Base-by-base conservation (phyloP, 2,888 invertebrate genomes). In the Leucania comma region DNA sequence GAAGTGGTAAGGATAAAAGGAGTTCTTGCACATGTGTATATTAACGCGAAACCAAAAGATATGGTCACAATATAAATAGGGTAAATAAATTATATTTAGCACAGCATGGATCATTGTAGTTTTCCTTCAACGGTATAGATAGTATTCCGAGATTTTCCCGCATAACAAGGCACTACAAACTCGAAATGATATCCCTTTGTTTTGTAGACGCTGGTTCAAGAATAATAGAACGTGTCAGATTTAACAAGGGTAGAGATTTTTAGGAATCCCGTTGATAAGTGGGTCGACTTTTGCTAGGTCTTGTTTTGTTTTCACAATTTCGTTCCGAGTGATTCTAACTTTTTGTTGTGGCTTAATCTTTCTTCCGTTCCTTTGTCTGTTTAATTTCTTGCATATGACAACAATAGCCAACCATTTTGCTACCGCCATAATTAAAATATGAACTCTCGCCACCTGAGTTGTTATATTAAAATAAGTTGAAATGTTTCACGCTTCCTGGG, bases 161-260 rank as follows among this genome's bases (percentile, higher is more conserved):
- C 38, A 58, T 51, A 67, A 73, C 32, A 48, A 59, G 38, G 12
- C 22, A 58, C 48, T 46, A 48, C 38, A 53, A 53, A 12, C 38
- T 50, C n/a, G 35, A 42, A 72, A 68, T 68, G 54, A 68, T 72
- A 68, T 66, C 68, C 66, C 63, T 68, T 72, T 78, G 61, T 74
- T 72, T 68, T 63, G 17, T 74, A 17, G 22, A 12, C 8, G 24
- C 38, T 29, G 22, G 50, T 14, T 66, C 20, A 51, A 78, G 73
- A 73, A 72, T 72, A 80, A 79, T 69, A 65, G 63, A 75, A 60
- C 56, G 26, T 64, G 71, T 72, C 64, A n/a, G 60, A 60, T 60
- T 63, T 78, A 78, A 78, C 75, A 67, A 80, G 78, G 75, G 71
- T 51, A 46, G 57, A 72, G 48, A 50, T 67, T 58, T 67, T 61